Percentiles rank a stretch among this genome's conserved stretches.
phyloP scores from a whole-genome alignment of 2,797 vertebrate species.

The Neomorphus geoffroyi region DNA sequence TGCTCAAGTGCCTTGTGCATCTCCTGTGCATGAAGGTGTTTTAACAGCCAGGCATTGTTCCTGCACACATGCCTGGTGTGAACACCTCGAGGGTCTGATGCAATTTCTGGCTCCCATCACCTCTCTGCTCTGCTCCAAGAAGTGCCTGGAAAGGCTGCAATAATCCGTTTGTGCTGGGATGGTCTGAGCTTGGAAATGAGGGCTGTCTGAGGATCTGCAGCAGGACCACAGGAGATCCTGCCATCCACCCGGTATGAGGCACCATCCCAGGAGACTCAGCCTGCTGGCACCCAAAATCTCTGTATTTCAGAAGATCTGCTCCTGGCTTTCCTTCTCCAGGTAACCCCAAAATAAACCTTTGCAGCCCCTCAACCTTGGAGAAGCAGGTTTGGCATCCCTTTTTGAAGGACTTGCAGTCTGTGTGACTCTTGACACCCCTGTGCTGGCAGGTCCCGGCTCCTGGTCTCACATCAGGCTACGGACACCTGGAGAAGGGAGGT shows the following conservation, averaged over 20 bases:
- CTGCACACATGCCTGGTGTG: neutral
- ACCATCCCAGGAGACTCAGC: rapidly evolving
- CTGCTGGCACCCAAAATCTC: neutral
- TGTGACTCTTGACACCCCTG: rapidly evolving
- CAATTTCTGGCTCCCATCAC: neutral
- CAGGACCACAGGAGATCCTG: neutral
- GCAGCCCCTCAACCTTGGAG: neutral
- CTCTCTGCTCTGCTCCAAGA: neutral
- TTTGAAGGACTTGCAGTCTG: neutral
- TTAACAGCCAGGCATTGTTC: neutral
- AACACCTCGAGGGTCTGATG: neutral
- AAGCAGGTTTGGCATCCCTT: neutral
- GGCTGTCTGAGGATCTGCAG: neutral
- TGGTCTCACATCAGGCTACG: neutral
- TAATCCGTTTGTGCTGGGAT: neutral
- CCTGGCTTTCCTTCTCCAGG: neutral
- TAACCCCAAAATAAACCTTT: neutral
- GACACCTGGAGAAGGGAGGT: neutral
- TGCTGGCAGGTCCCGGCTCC: neutral
- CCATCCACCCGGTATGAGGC: neutral
- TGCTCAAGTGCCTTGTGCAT: neutral
- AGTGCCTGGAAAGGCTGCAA: neutral
- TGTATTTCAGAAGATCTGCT: neutral
- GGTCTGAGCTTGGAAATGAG: neutral
- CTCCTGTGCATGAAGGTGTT: neutral